Percentiles rank a stretch among this genome's conserved stretches.
These are phyloP conservation scores for Takifugu flavidus DNA, from an alignment of 2,113 vertebrate species.

Conservation along the genomic window DNA sequence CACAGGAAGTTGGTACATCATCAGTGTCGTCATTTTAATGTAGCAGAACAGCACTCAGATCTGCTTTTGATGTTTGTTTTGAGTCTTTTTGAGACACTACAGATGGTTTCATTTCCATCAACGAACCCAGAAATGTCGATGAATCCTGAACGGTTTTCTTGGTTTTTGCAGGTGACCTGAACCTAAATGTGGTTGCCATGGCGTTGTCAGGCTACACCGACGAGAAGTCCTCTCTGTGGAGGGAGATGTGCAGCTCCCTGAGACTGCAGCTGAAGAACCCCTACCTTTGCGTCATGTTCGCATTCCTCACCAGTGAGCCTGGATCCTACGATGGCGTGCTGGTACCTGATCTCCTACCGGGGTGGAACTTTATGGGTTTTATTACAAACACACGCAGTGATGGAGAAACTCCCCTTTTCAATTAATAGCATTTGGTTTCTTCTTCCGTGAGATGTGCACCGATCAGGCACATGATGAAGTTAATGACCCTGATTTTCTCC, in stretches of 20 bases:
- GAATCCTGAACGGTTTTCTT: background rate
- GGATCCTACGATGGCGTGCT: conserved; percentile 92
- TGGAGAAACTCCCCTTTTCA: no score
- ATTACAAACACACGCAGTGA: conserved; percentile 2
- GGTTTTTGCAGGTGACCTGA: conserved; percentile 84
- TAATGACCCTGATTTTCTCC: no score
- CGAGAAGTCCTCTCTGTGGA: conserved; percentile 95
- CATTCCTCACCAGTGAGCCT: conserved; percentile 95
- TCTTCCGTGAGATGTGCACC: no score
- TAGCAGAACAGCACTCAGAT: no score
- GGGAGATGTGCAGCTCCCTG: conserved; percentile 97
- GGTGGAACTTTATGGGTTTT: background rate
- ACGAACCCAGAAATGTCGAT: no score
- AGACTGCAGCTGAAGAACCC: conserved; percentile 91
- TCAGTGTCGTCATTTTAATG: no score
- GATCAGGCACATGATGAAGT: no score
- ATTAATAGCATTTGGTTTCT: no score
- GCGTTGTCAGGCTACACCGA: conserved; percentile 96
- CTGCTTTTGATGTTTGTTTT: no score
- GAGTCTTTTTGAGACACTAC: no score
- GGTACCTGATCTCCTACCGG: conserved; percentile 66
- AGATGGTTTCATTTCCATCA: no score
- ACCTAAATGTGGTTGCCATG: conserved; percentile 99
- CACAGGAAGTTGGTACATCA: no score
- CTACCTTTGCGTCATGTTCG: conserved; percentile 96